These are phyloP conservation scores for Tenualosa ilisha DNA, from an alignment of 2,797 vertebrate species.

Conservation along the genomic window DNA sequence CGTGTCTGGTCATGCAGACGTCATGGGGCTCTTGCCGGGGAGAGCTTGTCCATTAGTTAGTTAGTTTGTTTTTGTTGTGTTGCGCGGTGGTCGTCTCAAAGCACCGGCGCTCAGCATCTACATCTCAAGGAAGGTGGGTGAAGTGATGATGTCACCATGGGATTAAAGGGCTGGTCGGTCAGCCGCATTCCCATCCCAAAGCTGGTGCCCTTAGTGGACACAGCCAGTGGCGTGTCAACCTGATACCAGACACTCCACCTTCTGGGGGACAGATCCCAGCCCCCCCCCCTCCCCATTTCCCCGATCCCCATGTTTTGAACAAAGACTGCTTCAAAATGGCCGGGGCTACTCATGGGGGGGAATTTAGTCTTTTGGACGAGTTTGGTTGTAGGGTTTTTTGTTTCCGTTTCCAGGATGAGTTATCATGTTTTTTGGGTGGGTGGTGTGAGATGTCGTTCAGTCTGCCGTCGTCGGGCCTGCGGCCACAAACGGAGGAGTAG, in stretches of 20 bases:
- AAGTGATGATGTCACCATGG: background rate
- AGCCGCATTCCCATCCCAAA: background rate
- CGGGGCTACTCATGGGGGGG: background rate
- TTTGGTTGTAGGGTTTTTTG: constrained; percentile 1
- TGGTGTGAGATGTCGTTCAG: constrained; percentile 55
- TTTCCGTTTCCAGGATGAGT: background rate
- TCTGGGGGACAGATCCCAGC: background rate
- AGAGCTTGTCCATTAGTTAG: background rate
- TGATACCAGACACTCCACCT: background rate
- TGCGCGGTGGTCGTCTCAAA: constrained; percentile 22
- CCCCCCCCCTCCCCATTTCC: background rate
- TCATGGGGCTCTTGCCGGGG: background rate
- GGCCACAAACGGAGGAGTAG: constrained; percentile 73
- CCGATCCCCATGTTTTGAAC: background rate
- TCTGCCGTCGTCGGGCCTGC: constrained; percentile 44
- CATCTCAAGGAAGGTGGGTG: constrained; percentile 13
- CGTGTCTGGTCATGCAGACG: constrained; percentile 15
- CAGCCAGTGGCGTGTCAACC: background rate
- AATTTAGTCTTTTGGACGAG: background rate
- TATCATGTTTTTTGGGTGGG: background rate
- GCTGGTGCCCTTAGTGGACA: background rate
- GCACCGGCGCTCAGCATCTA: constrained; percentile 20
- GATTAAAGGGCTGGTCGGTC: constrained; percentile 1
- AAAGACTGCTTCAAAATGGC: constrained; percentile 14
- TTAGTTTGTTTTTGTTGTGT: constrained; percentile 29